phyloP scores from a whole-genome alignment of 1,140 invertebrate genomes.

The Pygmarrhopalites habei region DNA sequence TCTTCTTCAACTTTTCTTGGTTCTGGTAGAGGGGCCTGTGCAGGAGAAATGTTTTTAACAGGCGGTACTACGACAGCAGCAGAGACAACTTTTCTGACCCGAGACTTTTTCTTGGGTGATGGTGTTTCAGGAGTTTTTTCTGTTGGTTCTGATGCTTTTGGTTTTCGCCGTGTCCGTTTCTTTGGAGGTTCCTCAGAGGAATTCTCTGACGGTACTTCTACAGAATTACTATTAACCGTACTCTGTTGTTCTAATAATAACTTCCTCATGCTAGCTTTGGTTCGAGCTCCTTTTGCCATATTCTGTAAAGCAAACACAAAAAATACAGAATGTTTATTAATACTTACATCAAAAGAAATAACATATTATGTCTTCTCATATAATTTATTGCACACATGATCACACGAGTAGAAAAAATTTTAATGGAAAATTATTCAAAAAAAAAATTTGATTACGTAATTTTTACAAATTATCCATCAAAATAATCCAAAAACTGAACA shows the following conservation, averaged over 20 bases:
- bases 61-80: too few relatives aligned
- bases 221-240: background rate
- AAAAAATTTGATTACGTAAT: too few relatives aligned
- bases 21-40: background rate
- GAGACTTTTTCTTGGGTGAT: slow-evolving; percentile 4
- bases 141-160: background rate
- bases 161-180: slow-evolving; percentile 8
- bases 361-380: too few relatives aligned
- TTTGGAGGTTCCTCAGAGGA: background rate
- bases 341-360: too few relatives aligned
- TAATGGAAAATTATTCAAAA: too few relatives aligned
- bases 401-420: too few relatives aligned
- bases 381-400: too few relatives aligned
- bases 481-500: too few relatives aligned
- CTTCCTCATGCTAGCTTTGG: slow-evolving; percentile 31
- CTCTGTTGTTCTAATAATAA: slow-evolving; percentile 24
- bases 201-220: background rate
- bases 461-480: too few relatives aligned
- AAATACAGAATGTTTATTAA: too few relatives aligned
- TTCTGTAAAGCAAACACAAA: too few relatives aligned
- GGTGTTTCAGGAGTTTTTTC: background rate
- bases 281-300: slow-evolving; percentile 30
- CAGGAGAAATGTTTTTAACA: background rate
- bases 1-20: slow-evolving; percentile 17
- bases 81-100: background rate